Base-by-base conservation (phyloP, 2,888 invertebrate genomes). In the Apodemia mormo region DNA sequence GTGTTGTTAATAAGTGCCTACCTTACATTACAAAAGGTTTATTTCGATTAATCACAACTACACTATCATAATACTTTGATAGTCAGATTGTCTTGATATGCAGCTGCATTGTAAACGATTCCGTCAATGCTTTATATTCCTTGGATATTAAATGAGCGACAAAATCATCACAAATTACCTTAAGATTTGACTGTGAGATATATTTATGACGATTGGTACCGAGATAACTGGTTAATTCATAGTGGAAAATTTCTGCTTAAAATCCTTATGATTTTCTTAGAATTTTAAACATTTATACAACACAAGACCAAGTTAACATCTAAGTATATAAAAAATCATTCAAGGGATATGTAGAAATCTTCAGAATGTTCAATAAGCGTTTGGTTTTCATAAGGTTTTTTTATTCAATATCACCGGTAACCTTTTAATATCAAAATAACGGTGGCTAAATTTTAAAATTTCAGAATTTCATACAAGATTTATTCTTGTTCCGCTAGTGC, bases 81-180 rank as follows among this genome's bases (percentile, higher is more conserved):
- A 88, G 85, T 88, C 88, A 87, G 85, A 91, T 87, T 80, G 77
- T 81, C 75, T 80, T 83, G 81, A 83, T 87, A 86, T 83, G 84
- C 87, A 88, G 85, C 84, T 87, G 87, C 80, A 80, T 78, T 76
- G 76, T 77, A 77, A 78, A 82, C 83, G 80, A 86, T 87, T 85
- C 87, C 75, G 80, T 81, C 76, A 81, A 81, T 84, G 85, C 88
- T 93, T 92, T 92, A 92, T 92, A 93, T 93, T 92, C 92, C 88
- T 90, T 89, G 90, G 90, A 90, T 92, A 90, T 86, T 92, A 89
- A 92, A 90, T 92, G 87, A 92, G 88, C 76, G 79, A 91, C 92
- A 87, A 92, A 91, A 90, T 90, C 89, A 79, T 89, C 89, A 90
- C 89, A 92, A 91, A 93, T 91, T 89, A 91, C 92, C 92, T 87